Evolutionary conservation across 2,797 vertebrate species (phyloP).

Genomic region (Octomys mimax): DNA sequence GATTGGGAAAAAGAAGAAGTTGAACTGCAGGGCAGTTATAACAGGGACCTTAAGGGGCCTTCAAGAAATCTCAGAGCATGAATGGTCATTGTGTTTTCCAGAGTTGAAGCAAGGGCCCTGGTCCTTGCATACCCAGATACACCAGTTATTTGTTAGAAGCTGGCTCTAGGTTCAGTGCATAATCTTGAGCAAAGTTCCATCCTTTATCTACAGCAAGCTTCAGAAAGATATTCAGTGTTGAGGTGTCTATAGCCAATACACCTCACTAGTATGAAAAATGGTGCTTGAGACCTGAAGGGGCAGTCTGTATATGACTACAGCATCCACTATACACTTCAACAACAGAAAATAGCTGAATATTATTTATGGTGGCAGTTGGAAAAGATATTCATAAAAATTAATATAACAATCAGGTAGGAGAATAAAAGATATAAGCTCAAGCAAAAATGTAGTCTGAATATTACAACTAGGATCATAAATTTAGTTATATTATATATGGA

Average conservation of each 20-base stretch:
- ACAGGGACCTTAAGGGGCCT: not conserved
- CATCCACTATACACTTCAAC: not conserved
- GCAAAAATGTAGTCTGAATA: constrained; percentile 1
- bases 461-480: not conserved
- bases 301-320: not conserved
- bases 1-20: not conserved
- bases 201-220: not conserved
- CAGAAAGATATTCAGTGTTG: not conserved
- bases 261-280: not conserved
- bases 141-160: not conserved
- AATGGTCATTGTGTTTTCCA: not conserved
- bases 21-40: not conserved
- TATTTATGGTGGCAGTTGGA: not conserved
- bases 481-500: not conserved
- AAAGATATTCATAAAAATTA: not conserved
- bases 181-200: not conserved
- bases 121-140: not conserved
- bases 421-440: constrained; percentile 4
- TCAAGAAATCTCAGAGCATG: not conserved
- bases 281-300: not conserved
- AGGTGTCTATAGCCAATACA: not conserved
- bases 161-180: not conserved
- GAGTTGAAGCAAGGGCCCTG: not conserved
- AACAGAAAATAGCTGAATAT: not conserved
- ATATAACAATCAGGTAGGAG: not conserved